phyloP scores from a whole-genome alignment of 53 echinoderm and acorn worm species.

The Echinarachnius parma region DNA sequence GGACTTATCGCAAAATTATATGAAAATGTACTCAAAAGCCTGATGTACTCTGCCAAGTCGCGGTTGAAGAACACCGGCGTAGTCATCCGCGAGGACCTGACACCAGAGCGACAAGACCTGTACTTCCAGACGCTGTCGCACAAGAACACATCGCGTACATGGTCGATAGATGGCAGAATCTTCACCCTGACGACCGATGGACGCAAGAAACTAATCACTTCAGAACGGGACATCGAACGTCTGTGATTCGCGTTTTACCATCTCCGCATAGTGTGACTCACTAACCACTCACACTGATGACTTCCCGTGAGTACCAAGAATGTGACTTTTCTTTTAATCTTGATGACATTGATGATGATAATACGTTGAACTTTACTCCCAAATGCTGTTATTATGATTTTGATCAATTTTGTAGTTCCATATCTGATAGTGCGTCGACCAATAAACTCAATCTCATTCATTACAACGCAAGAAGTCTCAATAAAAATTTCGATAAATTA shows the following conservation, averaged over 20 bases:
- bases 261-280: not conserved
- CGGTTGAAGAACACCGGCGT: slow-evolving; percentile 3
- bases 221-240: not conserved
- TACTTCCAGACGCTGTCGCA: not conserved
- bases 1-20: no score
- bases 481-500: slow-evolving; percentile 5
- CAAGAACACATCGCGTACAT: slow-evolving; percentile 2
- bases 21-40: no score
- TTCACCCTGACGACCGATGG: slow-evolving; percentile 4
- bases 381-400: no score
- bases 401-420: no score
- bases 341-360: not conserved
- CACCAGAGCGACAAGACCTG: not conserved
- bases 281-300: not conserved
- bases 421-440: not conserved
- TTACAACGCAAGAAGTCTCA: slow-evolving; percentile 9
- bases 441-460: slow-evolving; percentile 10
- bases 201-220: not conserved
- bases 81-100: slow-evolving; percentile 14
- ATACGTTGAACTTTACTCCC: no score
- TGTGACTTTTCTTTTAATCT: not conserved
- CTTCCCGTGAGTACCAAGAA: not conserved
- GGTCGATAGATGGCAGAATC: slow-evolving; percentile 17
- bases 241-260: no score
- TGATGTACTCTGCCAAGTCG: slow-evolving; percentile 18